Conservation (phyloP, 2,797 vertebrate genomes). For the Staurois parvus region DNA sequence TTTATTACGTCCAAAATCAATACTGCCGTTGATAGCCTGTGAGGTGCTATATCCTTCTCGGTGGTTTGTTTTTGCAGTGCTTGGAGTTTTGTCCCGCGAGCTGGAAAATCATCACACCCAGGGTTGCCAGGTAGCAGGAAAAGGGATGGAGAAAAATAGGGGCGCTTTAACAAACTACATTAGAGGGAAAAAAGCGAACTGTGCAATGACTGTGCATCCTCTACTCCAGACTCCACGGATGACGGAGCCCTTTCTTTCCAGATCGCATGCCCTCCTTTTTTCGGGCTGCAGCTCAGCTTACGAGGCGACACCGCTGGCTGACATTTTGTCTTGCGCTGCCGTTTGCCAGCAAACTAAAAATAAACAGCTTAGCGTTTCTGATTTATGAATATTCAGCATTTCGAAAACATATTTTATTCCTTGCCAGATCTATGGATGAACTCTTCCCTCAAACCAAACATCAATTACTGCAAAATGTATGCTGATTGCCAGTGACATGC, state of each 20-base stretch:
- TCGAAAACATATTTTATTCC: slow-evolving; percentile 45
- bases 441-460: slow-evolving; percentile 54
- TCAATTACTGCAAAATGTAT: slow-evolving; percentile 56
- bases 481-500: slow-evolving; percentile 58
- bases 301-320: neutral
- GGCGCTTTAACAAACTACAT: too few relatives aligned
- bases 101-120: too few relatives aligned
- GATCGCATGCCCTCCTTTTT: neutral
- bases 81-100: too few relatives aligned
- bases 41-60: too few relatives aligned
- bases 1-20: too few relatives aligned
- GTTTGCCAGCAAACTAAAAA: slow-evolving; percentile 50
- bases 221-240: neutral
- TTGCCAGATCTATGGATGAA: slow-evolving; percentile 60
- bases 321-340: slow-evolving; percentile 15
- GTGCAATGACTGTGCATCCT: neutral
- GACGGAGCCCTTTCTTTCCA: neutral
- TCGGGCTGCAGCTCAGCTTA: neutral
- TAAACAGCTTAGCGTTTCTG: slow-evolving; percentile 43
- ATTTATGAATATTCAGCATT: slow-evolving; percentile 59
- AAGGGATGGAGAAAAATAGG: too few relatives aligned
- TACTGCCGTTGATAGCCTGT: too few relatives aligned
- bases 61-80: too few relatives aligned
- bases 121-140: too few relatives aligned
- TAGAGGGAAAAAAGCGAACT: neutral